Evolutionary conservation across 2,113 vertebrate genomes (phyloP).

Genomic region (Coryphaenoides rupestris): DNA sequence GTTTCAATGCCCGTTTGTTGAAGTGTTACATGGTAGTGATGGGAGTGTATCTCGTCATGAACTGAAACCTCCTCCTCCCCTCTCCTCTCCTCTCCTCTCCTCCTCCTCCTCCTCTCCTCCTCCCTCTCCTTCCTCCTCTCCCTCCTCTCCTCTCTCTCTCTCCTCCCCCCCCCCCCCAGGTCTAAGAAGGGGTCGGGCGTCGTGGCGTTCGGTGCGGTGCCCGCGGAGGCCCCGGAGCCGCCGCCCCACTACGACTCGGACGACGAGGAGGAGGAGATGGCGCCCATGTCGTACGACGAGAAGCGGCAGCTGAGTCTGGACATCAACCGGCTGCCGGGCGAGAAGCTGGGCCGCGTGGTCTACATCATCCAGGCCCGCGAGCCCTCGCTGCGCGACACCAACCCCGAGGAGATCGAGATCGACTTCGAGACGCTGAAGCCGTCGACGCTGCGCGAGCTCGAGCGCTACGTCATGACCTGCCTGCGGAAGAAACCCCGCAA

Average conservation of each 20-base stretch:
- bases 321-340: slow-evolving; percentile 90
- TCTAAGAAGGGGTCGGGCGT: slow-evolving; percentile 72
- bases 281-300: slow-evolving; percentile 92
- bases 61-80: too few species aligned
- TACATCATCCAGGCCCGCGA: slow-evolving; percentile 94
- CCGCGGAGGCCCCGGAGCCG: slow-evolving; percentile 33
- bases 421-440: slow-evolving; percentile 94
- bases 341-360: slow-evolving; percentile 90
- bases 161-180: slow-evolving; percentile 35
- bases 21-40: too few species aligned
- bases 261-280: slow-evolving; percentile 87
- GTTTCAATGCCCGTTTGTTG: too few species aligned
- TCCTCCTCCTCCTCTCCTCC: too few species aligned
- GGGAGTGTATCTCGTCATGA: too few species aligned
- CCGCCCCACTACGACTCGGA: slow-evolving; percentile 83
- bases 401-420: slow-evolving; percentile 93
- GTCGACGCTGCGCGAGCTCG: slow-evolving; percentile 87
- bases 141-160: not conserved
- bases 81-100: too few species aligned
- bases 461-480: slow-evolving; percentile 90
- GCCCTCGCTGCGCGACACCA: slow-evolving; percentile 88
- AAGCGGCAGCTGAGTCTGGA: slow-evolving; percentile 90
- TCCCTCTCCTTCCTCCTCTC: too few species aligned
- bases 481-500: slow-evolving; percentile 90
- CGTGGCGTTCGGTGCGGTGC: slow-evolving; percentile 40